Evolutionary conservation across 2,888 invertebrate species (phyloP).

Genomic region (Sipunculus nudus): DNA sequence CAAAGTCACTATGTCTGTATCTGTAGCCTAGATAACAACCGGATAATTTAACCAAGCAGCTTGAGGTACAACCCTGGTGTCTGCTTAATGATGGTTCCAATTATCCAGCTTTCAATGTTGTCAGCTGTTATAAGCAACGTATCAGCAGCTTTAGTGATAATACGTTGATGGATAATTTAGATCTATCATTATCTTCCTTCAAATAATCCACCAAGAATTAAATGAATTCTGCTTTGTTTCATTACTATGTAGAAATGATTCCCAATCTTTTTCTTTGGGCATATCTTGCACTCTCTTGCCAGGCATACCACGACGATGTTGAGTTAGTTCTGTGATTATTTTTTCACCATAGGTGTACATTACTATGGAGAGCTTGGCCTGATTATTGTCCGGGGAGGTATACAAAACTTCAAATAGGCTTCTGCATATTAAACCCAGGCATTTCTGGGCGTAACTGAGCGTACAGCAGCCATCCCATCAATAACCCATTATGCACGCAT

Average conservation of each 20-base stretch:
- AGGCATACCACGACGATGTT: neutral
- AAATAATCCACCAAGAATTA: too few relatives aligned
- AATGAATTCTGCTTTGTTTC: too few relatives aligned
- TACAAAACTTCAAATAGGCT: neutral
- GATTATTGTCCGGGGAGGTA: too few relatives aligned
- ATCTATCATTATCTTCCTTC: too few relatives aligned
- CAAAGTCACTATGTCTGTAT: neutral
- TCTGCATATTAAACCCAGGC: neutral
- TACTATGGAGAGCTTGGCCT: too few relatives aligned
- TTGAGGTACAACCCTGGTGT: neutral
- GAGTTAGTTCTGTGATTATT: neutral
- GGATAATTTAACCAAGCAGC: neutral
- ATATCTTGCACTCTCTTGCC: neutral
- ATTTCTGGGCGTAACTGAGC: neutral
- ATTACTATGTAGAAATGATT: too few relatives aligned
- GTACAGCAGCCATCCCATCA: neutral
- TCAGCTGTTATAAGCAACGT: neutral
- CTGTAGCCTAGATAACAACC: neutral
- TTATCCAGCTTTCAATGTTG: neutral
- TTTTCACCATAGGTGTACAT: too few relatives aligned
- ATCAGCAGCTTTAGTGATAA: too few relatives aligned
- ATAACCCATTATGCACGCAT: neutral
- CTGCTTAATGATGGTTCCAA: conserved; percentile 1
- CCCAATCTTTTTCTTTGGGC: too few relatives aligned
- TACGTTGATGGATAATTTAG: too few relatives aligned